Base-by-base conservation (phyloP, 2,888 invertebrate genomes). In the Plebejus argus region DNA sequence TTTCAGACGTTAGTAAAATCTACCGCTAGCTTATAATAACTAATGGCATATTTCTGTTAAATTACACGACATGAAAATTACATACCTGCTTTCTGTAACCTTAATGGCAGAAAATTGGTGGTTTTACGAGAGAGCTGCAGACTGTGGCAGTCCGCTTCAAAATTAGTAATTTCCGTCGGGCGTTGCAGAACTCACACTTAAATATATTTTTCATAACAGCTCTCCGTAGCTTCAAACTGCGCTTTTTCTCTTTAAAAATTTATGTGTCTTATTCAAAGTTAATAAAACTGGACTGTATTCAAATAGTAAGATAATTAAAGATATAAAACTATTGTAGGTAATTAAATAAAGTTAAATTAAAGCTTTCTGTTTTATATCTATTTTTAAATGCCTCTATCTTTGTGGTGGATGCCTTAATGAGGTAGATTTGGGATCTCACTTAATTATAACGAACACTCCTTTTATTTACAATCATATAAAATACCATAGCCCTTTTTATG, bases 151-250 rank as follows among this genome's bases (percentile, higher is more conserved):
- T 23, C 28, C 12, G 49, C 28, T 28, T 74, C 15, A 74, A 74
- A 45, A 74, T 72, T 72, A 72, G 45, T 8, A 53, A 49, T 74
- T 74, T 74, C 72, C 72, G 49, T 49, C 74, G 28, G 28, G 1
- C 28, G 49, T 23, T 72, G 28, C 28, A 45, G 53, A 74, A 23
- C 53, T 39, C 23, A 6, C 28, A 18, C 49, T 53, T 53, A 74
- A 20, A 20, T 49, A 23, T n/a, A 53, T 49, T 49, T 53, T 74
- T 74, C 28, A 53, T 53, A 6, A 28, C 53, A 18, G 12, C 18
- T 53, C 53, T 23, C 0, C 15, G 15, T 66, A 66, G 18, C 66
- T 20, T 28, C 66, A 28, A 23, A 15, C 28, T 18, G 12, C 7
- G 1, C 15, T 15, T 66, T 33, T 66, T 33, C 66, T 33, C 28